Conservation (phyloP, 2,888 invertebrate species). For the Julus scanicus region DNA sequence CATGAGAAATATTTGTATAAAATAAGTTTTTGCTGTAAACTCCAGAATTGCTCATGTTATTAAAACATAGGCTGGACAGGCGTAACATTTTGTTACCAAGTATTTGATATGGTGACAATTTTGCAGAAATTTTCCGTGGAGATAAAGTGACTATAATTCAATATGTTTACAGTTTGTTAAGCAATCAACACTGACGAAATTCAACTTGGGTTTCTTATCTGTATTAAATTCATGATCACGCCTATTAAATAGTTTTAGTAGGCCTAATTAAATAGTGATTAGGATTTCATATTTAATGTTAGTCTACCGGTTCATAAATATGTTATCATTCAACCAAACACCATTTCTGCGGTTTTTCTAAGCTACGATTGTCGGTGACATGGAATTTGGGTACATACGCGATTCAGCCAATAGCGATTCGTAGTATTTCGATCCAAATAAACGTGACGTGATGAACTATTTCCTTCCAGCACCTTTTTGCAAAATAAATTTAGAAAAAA, state of each 20-base stretch:
- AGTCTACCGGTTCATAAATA: background rate
- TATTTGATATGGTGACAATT: background rate
- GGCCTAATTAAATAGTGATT: background rate
- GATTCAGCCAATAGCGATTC: conserved; percentile 55
- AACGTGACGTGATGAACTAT: conserved; percentile 36
- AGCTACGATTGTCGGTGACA: conserved; percentile 36
- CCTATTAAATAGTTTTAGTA: background rate
- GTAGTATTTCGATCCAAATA: conserved; percentile 53
- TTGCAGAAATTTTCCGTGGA: background rate
- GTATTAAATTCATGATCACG: background rate
- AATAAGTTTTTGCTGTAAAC: background rate
- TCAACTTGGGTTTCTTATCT: background rate
- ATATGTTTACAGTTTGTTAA: background rate
- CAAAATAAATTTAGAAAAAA: background rate
- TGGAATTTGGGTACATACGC: conserved; percentile 53
- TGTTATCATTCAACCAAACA: conserved; percentile 30
- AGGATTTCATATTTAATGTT: background rate
- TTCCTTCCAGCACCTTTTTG: conserved; percentile 55
- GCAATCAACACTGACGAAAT: background rate
- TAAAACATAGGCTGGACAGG: background rate
- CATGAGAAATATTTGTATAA: background rate
- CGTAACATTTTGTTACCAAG: background rate
- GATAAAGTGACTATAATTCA: background rate
- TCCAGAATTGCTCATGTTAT: too few species aligned
- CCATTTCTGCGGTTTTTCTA: background rate